These are phyloP conservation scores for Cantharis rufa DNA, from an alignment of 2,888 invertebrate species.

Conservation along the genomic window DNA sequence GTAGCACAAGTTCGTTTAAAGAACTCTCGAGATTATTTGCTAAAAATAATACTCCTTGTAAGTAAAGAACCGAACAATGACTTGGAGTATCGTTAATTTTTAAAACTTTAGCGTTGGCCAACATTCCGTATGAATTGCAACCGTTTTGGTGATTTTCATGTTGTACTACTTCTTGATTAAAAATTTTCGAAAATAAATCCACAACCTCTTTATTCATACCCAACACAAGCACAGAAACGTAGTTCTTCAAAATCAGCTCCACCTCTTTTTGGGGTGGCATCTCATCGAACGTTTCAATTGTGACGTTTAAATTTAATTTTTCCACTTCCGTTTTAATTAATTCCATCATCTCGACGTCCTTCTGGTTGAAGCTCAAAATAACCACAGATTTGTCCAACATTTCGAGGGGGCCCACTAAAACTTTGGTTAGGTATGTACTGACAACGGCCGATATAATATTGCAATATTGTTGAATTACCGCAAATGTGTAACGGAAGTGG, in stretches of 20 bases:
- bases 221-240: neutral
- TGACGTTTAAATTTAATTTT: neutral
- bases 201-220: neutral
- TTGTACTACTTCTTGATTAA: neutral
- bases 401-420: neutral
- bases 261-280: neutral
- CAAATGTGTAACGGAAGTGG: neutral
- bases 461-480: neutral
- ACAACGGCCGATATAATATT: neutral
- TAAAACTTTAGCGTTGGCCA: conserved; percentile 5
- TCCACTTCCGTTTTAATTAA: neutral
- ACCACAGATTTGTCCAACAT: neutral
- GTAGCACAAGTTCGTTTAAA: neutral
- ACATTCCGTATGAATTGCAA: neutral
- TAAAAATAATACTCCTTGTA: conserved; percentile 27
- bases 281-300: neutral
- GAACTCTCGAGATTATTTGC: conserved; percentile 3
- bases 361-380: neutral
- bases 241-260: neutral
- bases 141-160: neutral
- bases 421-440: neutral
- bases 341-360: neutral
- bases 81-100: neutral
- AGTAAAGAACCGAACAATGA: conserved; percentile 20
- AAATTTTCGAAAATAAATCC: neutral